A percentile compares a stretch with the other conserved stretches of the same genome.
Evolutionary conservation across 1,140 invertebrate genomes (phyloP).

Genomic region (Ooceraea biroi): DNA sequence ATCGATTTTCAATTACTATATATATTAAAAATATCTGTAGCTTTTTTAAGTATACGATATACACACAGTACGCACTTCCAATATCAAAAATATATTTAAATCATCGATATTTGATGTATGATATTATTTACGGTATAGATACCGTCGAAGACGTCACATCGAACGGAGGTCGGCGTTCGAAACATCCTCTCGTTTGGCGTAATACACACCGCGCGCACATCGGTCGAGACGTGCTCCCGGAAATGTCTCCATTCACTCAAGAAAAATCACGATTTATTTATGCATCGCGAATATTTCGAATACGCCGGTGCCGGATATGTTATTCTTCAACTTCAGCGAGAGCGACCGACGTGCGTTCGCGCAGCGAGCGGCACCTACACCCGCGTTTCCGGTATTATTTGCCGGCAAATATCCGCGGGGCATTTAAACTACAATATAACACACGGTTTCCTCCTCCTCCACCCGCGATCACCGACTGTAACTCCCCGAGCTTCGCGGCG

Average conservation of each 20-base stretch:
- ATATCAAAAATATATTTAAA: constrained; percentile 3
- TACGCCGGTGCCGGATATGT: constrained; percentile 19
- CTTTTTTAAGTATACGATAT: background rate
- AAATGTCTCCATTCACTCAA: constrained; percentile 27
- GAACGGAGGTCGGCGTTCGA: too few species aligned
- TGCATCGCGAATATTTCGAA: constrained; percentile 34
- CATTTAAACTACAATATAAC: constrained; percentile 56
- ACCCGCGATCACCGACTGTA: constrained; percentile 2
- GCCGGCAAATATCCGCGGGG: constrained; percentile 43
- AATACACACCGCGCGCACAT: background rate
- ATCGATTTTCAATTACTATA: background rate
- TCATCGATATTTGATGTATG: background rate
- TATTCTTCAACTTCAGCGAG: constrained; percentile 37
- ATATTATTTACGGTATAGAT: constrained; percentile 4
- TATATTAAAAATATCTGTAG: constrained; percentile 11
- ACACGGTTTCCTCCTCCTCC: constrained; percentile 24
- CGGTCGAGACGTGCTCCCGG: background rate
- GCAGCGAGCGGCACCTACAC: constrained; percentile 28
- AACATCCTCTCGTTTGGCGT: constrained; percentile 8
- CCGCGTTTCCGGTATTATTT: constrained; percentile 50
- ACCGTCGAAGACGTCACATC: background rate
- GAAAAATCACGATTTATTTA: constrained; percentile 46
- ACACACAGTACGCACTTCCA: background rate
- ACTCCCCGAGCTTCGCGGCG: constrained; percentile 9
- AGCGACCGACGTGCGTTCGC: constrained; percentile 1